phyloP scores from a whole-genome alignment of 2,888 invertebrate genomes.

The Imbricaverruca yamaguchii region DNA sequence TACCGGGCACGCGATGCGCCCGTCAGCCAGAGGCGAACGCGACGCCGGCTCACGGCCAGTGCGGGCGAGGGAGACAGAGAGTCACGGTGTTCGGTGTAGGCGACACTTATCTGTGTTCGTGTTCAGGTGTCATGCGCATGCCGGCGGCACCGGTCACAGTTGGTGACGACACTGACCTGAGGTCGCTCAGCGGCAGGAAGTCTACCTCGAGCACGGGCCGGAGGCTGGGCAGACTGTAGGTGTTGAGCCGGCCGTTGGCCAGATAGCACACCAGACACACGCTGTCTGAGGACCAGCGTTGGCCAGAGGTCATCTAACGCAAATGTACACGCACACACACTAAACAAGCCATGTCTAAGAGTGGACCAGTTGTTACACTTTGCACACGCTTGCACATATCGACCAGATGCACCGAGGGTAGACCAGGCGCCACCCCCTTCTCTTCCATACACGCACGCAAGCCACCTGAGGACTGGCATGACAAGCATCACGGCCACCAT shows the following conservation, averaged over 20 bases:
- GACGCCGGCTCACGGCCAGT: neutral
- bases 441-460: no score
- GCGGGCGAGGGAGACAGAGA: neutral
- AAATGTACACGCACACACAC: no score
- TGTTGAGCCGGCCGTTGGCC: constrained; percentile 86
- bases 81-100: neutral
- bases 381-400: no score
- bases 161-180: constrained; percentile 60
- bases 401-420: no score
- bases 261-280: constrained; percentile 90
- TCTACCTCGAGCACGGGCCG: constrained; percentile 85
- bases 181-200: constrained; percentile 86
- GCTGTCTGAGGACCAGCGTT: constrained; percentile 60
- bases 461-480: no score
- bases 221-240: constrained; percentile 92
- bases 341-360: no score
- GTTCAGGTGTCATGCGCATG: constrained; percentile 11
- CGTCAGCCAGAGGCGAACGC: no score
- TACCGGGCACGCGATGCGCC: neutral
- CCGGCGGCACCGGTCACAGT: neutral
- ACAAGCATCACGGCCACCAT: no score
- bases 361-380: no score
- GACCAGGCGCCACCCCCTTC: no score
- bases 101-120: neutral
- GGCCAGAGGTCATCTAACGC: no score